Percentiles rank a stretch among this genome's conserved stretches.
Evolutionary conservation across 1,140 invertebrate genomes (phyloP).

Genomic region (Centruroides sculpturatus): DNA sequence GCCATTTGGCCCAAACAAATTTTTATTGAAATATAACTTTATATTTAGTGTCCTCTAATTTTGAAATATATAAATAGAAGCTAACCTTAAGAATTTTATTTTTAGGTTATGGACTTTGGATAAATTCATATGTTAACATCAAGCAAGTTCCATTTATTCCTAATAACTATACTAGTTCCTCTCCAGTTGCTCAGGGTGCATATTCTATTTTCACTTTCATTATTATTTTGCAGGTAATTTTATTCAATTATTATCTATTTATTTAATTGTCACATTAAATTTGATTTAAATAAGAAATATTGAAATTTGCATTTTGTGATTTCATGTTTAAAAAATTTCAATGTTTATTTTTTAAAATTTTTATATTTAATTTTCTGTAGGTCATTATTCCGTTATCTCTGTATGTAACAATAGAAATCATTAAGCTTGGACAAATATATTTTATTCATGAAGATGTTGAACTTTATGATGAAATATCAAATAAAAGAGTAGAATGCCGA

Average conservation of each 20-base stretch:
- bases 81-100: not conserved
- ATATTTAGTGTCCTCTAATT: too few species aligned
- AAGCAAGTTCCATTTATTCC: constrained; percentile 29
- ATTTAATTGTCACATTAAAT: too few species aligned
- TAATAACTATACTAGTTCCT: constrained; percentile 23
- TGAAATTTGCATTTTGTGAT: too few species aligned
- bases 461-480: constrained; percentile 64
- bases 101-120: constrained; percentile 63
- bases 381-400: constrained; percentile 94
- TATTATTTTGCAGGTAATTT: constrained; percentile 72
- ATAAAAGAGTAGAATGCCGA: constrained; percentile 80
- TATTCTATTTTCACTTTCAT: constrained; percentile 85
- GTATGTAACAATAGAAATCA: constrained; percentile 93
- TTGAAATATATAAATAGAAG: too few species aligned
- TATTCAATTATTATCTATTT: too few species aligned
- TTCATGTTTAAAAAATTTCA: too few species aligned
- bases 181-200: constrained; percentile 52
- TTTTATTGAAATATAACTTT: too few species aligned
- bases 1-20: too few species aligned
- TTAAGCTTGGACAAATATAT: constrained; percentile 89
- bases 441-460: constrained; percentile 83
- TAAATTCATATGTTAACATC: constrained; percentile 39
- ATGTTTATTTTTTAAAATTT: too few species aligned
- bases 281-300: too few species aligned
- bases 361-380: constrained; percentile 28